Evolutionary conservation across 2,888 invertebrate genomes (phyloP).

Genomic region (Athetis lepigone): DNA sequence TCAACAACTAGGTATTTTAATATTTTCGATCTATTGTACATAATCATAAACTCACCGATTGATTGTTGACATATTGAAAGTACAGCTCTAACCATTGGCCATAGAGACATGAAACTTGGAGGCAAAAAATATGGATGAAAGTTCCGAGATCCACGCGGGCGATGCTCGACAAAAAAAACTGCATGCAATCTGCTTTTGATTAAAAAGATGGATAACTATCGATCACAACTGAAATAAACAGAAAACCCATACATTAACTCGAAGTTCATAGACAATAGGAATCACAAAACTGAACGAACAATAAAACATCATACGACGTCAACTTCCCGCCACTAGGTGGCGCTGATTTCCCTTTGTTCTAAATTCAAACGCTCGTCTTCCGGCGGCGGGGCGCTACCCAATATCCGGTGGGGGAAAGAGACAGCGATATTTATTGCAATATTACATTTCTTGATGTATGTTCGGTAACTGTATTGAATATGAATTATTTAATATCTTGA

Average conservation of each 20-base stretch:
- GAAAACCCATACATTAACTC: not conserved
- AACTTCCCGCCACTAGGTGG: slow-evolving; percentile 47
- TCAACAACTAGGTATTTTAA: no score
- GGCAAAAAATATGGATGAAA: no score
- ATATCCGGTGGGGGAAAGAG: slow-evolving; percentile 66
- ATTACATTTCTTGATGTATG: slow-evolving; percentile 37
- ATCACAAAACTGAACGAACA: slow-evolving; percentile 10
- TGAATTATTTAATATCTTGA: slow-evolving; percentile 25
- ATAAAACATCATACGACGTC: slow-evolving; percentile 27
- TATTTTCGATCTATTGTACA: no score
- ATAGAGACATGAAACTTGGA: no score
- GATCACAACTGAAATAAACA: not conserved
- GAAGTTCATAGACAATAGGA: not conserved
- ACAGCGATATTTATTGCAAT: slow-evolving; percentile 33
- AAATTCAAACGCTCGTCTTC: slow-evolving; percentile 64
- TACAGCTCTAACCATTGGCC: no score
- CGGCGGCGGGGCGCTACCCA: slow-evolving; percentile 57
- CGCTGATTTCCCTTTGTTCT: slow-evolving; percentile 66
- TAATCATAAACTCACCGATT: no score
- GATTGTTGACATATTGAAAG: no score
- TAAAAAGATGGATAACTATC: no score
- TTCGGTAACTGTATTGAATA: slow-evolving; percentile 20
- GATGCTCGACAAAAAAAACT: no score
- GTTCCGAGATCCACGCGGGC: no score
- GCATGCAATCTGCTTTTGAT: no score